Evolutionary conservation across 2,888 invertebrate species (phyloP).

Genomic region (Aethes cnicana): DNA sequence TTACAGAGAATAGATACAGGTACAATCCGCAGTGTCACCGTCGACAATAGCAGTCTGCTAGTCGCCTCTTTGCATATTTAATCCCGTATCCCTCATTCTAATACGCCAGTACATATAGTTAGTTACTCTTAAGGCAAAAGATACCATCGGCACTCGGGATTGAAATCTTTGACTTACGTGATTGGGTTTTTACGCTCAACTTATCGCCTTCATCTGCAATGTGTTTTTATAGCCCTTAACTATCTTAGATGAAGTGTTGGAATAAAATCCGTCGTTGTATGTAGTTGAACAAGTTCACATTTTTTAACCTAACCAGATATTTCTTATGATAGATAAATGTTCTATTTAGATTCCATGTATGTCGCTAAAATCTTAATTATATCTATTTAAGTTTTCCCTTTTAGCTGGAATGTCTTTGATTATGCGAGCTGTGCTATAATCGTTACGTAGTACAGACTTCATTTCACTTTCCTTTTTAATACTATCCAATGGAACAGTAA

Average conservation of each 20-base stretch:
- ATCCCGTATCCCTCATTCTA: conserved; percentile 51
- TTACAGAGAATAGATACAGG: conserved; percentile 55
- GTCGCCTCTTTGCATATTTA: conserved; percentile 48
- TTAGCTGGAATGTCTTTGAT: not conserved
- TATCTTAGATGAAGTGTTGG: conserved; percentile 26
- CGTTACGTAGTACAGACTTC: conserved; percentile 41
- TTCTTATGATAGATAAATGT: not conserved
- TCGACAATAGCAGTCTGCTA: conserved; percentile 48
- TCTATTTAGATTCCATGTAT: too few relatives aligned
- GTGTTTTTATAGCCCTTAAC: conserved; percentile 25
- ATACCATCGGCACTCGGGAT: conserved; percentile 45
- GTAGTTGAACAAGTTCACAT: conserved; percentile 14
- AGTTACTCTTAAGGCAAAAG: conserved; percentile 43
- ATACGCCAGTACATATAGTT: conserved; percentile 45
- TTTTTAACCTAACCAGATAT: conserved; percentile 23
- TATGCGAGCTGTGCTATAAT: conserved; percentile 20
- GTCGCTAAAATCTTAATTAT: too few relatives aligned
- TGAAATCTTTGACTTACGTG: conserved; percentile 41
- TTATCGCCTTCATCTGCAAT: conserved; percentile 34
- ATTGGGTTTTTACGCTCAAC: conserved; percentile 44
- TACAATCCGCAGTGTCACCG: conserved; percentile 53
- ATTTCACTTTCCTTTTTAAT: conserved; percentile 63
- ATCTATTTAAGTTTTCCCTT: not conserved
- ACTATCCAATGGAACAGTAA: conserved; percentile 57
- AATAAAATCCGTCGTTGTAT: conserved; percentile 17